Evolutionary conservation across 2,888 invertebrate genomes (phyloP), one percentile per base, ranked within the genome.

Genomic region (Drosophila antonietae): DNA sequence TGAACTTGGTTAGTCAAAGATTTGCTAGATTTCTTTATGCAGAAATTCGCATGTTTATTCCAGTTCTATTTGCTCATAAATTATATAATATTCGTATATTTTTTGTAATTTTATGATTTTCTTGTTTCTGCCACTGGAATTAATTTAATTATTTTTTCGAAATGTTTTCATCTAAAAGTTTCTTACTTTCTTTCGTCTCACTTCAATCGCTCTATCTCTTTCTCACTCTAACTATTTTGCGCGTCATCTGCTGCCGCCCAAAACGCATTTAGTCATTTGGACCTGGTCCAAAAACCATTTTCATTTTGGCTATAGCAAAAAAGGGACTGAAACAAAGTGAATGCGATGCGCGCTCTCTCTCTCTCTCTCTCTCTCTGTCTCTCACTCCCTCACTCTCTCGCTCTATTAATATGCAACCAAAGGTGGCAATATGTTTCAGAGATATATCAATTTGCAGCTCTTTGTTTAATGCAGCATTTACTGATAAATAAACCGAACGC

Each of bases 231-330:
- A 52, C 46, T 47, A 39, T 55, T 37, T 43, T 47, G 58, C 67
- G 58, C 85, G 83, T 85, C 80, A 85, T 85, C 66, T 62, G 49
- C 57, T 12, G 49, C 52, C 46, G 64, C 70, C 83, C 72, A 76
- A 83, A 86, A 83, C 84, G 83, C 83, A 84, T 83, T 84, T 81
- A 80, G 78, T 60, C 69, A 70, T 39, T 86, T 84, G 84, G 84
- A 73, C 35, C 3, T 23, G 62, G 46, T 63, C 87, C 84, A 84
- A 76, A 56, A 72, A 31, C 72, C 69, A 75, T 78, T 83, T 76
- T 47, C 23, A 23, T 73, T 78, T 78, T 74, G 68, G 68, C 68
- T 65, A 52, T 64, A 35, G 55, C 37, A 49, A 12, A 67, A 55
- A 77, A 73, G 69, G 77, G 73, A 69, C 77, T 71, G 20, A 20